Conservation (phyloP, 1,140 invertebrate species). For the Halesus radiatus region DNA sequence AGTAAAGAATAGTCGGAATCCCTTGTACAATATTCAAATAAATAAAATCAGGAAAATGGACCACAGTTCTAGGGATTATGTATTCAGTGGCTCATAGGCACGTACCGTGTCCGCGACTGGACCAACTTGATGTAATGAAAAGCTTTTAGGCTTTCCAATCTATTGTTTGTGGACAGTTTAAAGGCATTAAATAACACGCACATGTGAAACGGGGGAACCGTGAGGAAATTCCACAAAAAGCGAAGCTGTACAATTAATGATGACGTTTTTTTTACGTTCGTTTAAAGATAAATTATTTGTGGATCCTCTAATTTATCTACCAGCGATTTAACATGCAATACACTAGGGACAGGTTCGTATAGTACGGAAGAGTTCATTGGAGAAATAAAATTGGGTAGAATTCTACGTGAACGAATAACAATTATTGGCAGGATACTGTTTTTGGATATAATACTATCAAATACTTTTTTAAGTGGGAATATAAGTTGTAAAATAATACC, state of each 20-base stretch:
- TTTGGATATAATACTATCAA: too few species aligned
- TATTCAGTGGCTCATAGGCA: background rate
- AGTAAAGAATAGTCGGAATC: too few species aligned
- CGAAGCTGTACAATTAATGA: slow-evolving; percentile 13
- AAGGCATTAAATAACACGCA: slow-evolving; percentile 51
- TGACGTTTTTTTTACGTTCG: slow-evolving; percentile 16
- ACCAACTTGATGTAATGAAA: slow-evolving; percentile 45
- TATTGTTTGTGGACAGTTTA: slow-evolving; percentile 55
- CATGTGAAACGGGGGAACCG: background rate
- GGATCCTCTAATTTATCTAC: background rate
- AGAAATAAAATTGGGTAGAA: too few species aligned
- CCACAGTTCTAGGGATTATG: too few species aligned
- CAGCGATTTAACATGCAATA: background rate
- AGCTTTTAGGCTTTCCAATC: slow-evolving; percentile 51
- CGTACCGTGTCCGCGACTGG: background rate
- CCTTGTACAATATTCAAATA: too few species aligned
- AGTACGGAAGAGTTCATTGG: too few species aligned
- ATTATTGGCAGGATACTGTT: too few species aligned
- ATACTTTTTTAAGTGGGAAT: too few species aligned
- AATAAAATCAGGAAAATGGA: too few species aligned
- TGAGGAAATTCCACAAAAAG: slow-evolving; percentile 6
- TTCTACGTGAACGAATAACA: too few species aligned
- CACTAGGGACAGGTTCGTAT: background rate
- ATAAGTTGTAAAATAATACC: too few species aligned
- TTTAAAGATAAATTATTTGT: slow-evolving; percentile 11